Conservation (phyloP, 1,140 invertebrate species). For the Halyomorpha halys region DNA sequence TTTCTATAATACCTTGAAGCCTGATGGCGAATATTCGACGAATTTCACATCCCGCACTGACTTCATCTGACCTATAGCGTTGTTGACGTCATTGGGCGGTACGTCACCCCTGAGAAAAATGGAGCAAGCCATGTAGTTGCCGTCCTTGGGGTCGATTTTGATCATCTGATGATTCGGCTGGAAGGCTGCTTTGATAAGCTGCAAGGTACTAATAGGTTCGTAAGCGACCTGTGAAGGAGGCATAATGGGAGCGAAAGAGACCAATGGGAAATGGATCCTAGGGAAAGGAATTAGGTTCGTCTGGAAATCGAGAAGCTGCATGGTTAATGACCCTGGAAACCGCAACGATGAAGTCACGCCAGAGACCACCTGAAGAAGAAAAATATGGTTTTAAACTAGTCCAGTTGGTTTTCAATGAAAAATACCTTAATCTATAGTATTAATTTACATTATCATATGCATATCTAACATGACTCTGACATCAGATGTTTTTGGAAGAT, state of each 20-base stretch:
- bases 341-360: slow-evolving; percentile 45
- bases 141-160: slow-evolving; percentile 49
- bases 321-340: slow-evolving; percentile 52
- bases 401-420: too few relatives aligned
- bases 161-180: slow-evolving; percentile 46
- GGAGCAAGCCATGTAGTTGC: slow-evolving; percentile 57
- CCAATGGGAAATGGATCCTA: slow-evolving; percentile 53
- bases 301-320: slow-evolving; percentile 55
- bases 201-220: slow-evolving; percentile 56
- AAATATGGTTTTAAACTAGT: too few relatives aligned
- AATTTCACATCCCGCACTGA: slow-evolving; percentile 76
- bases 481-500: too few relatives aligned
- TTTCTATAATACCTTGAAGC: slow-evolving; percentile 65
- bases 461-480: too few relatives aligned
- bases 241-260: slow-evolving; percentile 70
- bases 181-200: slow-evolving; percentile 36
- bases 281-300: slow-evolving; percentile 55
- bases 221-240: slow-evolving; percentile 72
- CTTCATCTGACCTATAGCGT: slow-evolving; percentile 75
- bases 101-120: slow-evolving; percentile 50
- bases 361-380: slow-evolving; percentile 35
- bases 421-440: too few relatives aligned
- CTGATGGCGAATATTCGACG: slow-evolving; percentile 60
- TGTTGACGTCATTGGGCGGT: slow-evolving; percentile 69
- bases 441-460: too few relatives aligned